Base-by-base conservation (phyloP, 2,113 vertebrate genomes). In the Nanorana parkeri region DNA sequence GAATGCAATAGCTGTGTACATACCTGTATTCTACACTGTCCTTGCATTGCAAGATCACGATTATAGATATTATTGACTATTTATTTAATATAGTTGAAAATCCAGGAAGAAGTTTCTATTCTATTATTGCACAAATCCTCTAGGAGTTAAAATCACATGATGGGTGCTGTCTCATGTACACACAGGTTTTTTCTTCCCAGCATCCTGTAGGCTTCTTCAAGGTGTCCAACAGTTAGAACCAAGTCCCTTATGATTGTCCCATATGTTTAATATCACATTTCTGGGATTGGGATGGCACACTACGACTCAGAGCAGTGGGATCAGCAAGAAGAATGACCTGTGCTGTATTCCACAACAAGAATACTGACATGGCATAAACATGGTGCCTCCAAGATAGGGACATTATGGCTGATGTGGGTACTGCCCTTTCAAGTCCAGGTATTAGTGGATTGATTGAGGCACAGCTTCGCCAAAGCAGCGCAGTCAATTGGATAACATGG, bases 121-220 rank as follows among this genome's bases (percentile, higher is more conserved):
- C 80, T 81, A 81, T 66, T 81, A 81, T 81, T 81, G 80, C 80
- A 81, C 80, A 64, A 81, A 41, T 81, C 80, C 80, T 74, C 61
- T 75, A 65, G 56, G 68, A 81, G 61, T 81, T 65, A 65, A 66
- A 66, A 61, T 81, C 80, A 81, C 69, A 81, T 54, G 63, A 72
- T 26, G 68, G 26, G 69, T 21, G 60, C 60, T 54, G 61, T 60
- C 69, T 81, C 80, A 81, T 81, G 69, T 69, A 81, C 56, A 71
- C 52, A 54, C 52, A 74, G 16, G 20, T 64, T 64, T 74, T 15
- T 26, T 36, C n/a, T 81, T 56, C 64, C 23, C 19, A 81, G 71
- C 24, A 29, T 41, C 32, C 19, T 72, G 36, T 28, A 55, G 68
- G 52, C 26, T 56, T 29, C n/a, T 58, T 81, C 24, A 36, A 26